Conservation (phyloP, 2,888 invertebrate genomes). For the Eristalis intricaria region DNA sequence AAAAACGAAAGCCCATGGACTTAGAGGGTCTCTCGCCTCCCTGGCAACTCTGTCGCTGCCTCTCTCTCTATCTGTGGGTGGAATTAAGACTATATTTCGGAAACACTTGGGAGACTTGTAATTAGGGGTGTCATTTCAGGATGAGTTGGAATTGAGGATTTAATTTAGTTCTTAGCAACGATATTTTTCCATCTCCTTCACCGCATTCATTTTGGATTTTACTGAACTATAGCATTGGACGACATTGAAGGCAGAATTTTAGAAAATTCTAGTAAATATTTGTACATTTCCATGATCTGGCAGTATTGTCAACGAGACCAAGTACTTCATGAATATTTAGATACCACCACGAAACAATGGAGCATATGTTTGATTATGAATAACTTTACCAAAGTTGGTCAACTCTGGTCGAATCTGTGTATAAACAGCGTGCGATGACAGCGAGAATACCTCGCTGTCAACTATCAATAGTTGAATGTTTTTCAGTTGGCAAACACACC, state of each 20-base stretch:
- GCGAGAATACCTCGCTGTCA: neutral
- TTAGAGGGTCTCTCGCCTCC: neutral
- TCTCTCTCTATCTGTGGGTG: neutral
- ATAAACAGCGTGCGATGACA: neutral
- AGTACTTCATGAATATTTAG: neutral
- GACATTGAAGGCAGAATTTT: neutral
- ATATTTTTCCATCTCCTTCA: neutral
- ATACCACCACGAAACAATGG: neutral
- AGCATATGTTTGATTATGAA: neutral
- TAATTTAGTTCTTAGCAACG: neutral
- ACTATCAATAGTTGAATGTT: neutral
- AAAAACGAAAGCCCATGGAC: neutral
- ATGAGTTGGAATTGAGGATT: neutral
- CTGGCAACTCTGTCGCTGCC: neutral
- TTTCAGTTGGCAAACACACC: neutral
- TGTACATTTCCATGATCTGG: neutral
- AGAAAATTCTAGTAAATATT: neutral
- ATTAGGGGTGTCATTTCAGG: neutral
- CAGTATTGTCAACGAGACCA: neutral
- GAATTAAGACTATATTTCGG: slow-evolving; percentile 7
- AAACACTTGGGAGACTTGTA: slow-evolving; percentile 17
- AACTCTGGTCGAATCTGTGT: neutral
- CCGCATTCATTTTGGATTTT: neutral
- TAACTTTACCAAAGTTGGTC: neutral
- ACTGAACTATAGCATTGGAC: neutral